A percentile compares a stretch with the other conserved stretches of the same genome.
These are phyloP conservation scores for Orchesella cincta DNA, from an alignment of 1,140 invertebrate genomes.

Conservation along the genomic window DNA sequence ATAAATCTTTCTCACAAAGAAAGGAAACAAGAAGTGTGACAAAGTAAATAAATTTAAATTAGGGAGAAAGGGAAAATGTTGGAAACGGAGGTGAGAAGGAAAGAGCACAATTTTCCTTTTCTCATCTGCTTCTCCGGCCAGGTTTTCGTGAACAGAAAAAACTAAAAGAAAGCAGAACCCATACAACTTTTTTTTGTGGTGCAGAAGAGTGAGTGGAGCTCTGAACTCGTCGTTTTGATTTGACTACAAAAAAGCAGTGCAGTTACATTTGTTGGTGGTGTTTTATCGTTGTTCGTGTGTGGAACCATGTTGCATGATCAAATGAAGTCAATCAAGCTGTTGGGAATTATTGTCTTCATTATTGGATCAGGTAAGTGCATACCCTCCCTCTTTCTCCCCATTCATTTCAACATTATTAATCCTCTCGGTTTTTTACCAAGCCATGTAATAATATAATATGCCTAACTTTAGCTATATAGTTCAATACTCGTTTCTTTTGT, in stretches of 20 bases:
- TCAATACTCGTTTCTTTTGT: no score
- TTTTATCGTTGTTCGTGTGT: background rate
- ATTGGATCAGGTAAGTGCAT: conserved; percentile 44
- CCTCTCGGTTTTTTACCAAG: no score
- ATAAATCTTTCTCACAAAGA: no score
- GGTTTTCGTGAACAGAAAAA: background rate
- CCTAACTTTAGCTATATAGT: no score
- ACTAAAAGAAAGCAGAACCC: background rate
- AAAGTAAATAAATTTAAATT: no score
- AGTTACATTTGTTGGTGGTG: background rate
- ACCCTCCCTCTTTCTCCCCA: background rate
- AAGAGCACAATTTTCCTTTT: no score
- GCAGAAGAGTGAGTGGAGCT: background rate
- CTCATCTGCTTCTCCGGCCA: no score
- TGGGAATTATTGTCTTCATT: conserved; percentile 44
- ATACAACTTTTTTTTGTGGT: background rate
- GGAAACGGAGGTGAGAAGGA: no score
- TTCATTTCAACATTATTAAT: background rate
- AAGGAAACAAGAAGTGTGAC: no score
- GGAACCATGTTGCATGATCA: conserved; percentile 42
- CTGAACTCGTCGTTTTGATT: background rate
- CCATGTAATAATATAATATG: no score
- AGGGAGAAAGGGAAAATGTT: no score
- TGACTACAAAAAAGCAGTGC: background rate
- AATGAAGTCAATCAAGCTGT: conserved; percentile 48